Evolutionary conservation across 2,888 invertebrate species (phyloP).

Genomic region (Tenthredo notha): DNA sequence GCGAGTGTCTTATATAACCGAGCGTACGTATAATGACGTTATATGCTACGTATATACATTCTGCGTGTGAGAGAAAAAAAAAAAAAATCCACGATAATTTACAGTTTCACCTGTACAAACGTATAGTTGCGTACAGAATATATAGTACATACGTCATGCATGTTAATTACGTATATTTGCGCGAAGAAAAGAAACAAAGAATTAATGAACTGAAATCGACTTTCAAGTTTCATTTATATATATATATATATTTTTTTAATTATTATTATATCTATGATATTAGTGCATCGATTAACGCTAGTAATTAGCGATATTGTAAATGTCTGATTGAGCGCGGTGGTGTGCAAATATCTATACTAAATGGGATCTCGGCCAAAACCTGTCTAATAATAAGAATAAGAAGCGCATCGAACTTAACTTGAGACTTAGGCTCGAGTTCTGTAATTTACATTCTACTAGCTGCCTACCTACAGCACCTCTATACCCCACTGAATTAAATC

Average conservation of each 20-base stretch:
- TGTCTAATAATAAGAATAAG: conserved; percentile 47
- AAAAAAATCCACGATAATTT: background rate
- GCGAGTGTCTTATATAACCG: conserved; percentile 1
- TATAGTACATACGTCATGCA: background rate
- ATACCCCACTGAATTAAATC: background rate
- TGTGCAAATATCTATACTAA: conserved; percentile 3
- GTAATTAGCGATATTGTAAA: background rate
- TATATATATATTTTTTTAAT: background rate
- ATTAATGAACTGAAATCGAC: background rate
- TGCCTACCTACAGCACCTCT: background rate
- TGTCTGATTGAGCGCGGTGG: background rate
- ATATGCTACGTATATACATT: background rate
- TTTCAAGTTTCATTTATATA: background rate
- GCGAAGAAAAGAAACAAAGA: background rate
- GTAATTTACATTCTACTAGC: background rate
- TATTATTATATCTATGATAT: background rate
- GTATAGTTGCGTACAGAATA: background rate
- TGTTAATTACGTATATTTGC: background rate
- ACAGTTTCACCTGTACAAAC: background rate
- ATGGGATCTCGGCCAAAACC: conserved; percentile 47
- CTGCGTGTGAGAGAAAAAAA: no score
- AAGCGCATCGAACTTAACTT: conserved; percentile 31
- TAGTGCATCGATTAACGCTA: background rate
- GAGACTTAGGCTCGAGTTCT: background rate
- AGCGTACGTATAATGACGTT: background rate